Evolutionary conservation across 1,140 invertebrate genomes (phyloP), one percentile per base, ranked within the genome.

Genomic region (Anastrepha ludens): DNA sequence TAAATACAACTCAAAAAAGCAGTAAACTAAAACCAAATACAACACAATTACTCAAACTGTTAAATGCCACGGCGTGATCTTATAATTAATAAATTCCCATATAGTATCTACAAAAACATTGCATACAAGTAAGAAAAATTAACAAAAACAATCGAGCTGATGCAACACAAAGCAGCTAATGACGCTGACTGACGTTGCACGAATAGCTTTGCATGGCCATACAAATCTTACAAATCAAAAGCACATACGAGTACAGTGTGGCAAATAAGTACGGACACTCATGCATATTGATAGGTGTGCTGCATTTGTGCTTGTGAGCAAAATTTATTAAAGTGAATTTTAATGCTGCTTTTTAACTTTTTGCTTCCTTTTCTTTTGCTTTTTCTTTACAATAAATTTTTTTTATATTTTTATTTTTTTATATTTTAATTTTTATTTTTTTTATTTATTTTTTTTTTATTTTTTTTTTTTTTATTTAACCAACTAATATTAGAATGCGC

Each of bases 21-120:
- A 1, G 2, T 39, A 58, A 29, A 29, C 29, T 29, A 29, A 29
- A 29, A 29, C 29, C 29, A 29, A 29, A 29, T 29, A 29, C 29
- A 29, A 29, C 47, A 50, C 47, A 81, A 55, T 81, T 41, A 13
- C 70, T 9, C 15, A 20, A 81, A 58, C 47, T 81, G 74, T 9
- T 81, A 81, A 81, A 55, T 81, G 74, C 17, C n/a, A 9, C 17
- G 29, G n/a, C 74, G 74, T 81, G 74, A n/a, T 81, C 17, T 81
- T 20, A 81, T 50, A 55, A 81, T 81, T 81, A 81, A 81, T 81
- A 81, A 81, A 55, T 81, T 55, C n/a, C 70, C 70, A 74, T 74
- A 41, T 13, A 74, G n/a, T 7, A 47, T 50, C 44, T n/a, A 47
- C 44, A 44, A 74, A 74, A 74, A 15, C 44, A 47, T 47, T 74